phyloP scores from a whole-genome alignment of 2,888 invertebrate genomes.

The Perithous albicinctus region DNA sequence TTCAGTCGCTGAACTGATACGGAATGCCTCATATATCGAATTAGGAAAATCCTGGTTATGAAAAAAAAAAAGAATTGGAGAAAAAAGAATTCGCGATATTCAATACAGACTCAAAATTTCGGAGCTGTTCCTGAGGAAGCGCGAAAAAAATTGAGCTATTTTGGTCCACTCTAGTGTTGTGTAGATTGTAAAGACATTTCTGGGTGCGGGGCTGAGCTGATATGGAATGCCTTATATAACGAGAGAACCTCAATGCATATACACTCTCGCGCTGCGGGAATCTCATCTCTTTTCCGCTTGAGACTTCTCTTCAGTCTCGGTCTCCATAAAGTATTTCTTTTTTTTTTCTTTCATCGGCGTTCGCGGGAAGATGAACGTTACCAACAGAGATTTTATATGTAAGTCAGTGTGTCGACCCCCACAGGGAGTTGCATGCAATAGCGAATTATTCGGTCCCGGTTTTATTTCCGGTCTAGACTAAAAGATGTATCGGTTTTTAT shows the following conservation, averaged over 20 bases:
- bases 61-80: no score
- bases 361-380: constrained; percentile 35
- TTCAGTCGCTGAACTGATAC: no score
- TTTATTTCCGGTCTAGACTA: constrained; percentile 30
- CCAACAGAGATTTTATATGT: constrained; percentile 73
- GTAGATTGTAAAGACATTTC: no score
- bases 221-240: no score
- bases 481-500: constrained; percentile 24
- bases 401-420: constrained; percentile 76
- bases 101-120: no score
- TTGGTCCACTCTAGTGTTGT: no score
- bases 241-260: constrained; percentile 28
- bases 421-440: constrained; percentile 32
- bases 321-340: constrained; percentile 28
- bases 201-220: no score
- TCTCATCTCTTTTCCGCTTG: constrained; percentile 55
- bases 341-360: constrained; percentile 31
- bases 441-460: constrained; percentile 28
- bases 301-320: constrained; percentile 31
- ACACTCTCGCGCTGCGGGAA: constrained; percentile 42
- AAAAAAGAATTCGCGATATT: no score
- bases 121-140: no score
- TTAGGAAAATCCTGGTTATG: no score
- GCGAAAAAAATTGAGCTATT: no score
- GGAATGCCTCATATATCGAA: no score